Base-by-base conservation (phyloP, 2,113 vertebrate species). In the Sisor rabdophorus region DNA sequence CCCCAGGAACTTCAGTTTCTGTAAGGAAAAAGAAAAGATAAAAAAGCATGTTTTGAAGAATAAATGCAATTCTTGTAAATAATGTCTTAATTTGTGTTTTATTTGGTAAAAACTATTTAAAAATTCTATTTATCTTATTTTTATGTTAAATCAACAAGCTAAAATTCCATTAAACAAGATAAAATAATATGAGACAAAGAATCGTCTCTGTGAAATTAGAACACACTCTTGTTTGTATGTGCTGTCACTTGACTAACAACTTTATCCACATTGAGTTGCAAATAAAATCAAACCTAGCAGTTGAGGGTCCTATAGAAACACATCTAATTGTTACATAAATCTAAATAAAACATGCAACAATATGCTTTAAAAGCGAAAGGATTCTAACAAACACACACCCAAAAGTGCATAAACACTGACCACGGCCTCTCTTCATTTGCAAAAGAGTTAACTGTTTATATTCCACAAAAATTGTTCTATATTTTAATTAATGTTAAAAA, bases 1-100 rank as follows among this genome's bases (percentile, higher is more conserved):
- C 73, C 1, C 70, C 63, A 22, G 61, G 73, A 28, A 78, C 76
- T 9, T 16, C n/a, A 24, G 48, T 22, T 19, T 53, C 90, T 91
- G 76, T 69, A 82, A 79, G 54, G 30, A 10, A 70, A 81, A 75
- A 17, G 4, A 10, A 58, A 65, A 13, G 2, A 9, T 56, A 56
- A 56, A 1, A 8, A 20, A 56, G 3, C 15, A 20, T 36, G 32
- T 36, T 3, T 36, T 36, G 6, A 36, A 36, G 32, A 36, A 3
- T 36, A 3, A 3, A 36, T 36, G 2, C 32, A 36, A 36, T 36
- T 36, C 32, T 36, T 36, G 32, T 36, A 36, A 36, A 6, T 36
- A 3, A 36, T 36, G 32, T 36, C 32, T 36, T 36, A 36, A 36
- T 2, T 36, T 6, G 2, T 36, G 32, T 36, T 36, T 6, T 36